Conservation (phyloP, 2,797 vertebrate genomes). For the Muscicapa striata region DNA sequence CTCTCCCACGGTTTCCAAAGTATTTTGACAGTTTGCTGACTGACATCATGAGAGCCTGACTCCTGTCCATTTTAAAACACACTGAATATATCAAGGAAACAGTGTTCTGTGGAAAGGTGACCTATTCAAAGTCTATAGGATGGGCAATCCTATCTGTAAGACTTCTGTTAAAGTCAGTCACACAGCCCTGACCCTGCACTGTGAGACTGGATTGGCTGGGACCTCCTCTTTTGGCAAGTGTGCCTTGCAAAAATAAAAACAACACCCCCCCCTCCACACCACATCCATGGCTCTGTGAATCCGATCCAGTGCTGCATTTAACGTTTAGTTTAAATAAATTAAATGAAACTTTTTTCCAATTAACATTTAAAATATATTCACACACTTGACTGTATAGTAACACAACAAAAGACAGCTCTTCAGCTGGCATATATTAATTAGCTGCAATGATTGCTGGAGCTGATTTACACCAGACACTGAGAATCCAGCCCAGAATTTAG, state of each 20-base stretch:
- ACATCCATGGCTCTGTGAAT: background rate
- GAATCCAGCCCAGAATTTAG: slow-evolving; percentile 30
- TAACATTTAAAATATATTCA: slow-evolving; percentile 9
- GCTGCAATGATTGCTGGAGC: background rate
- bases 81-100: background rate
- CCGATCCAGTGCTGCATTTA: slow-evolving; percentile 4
- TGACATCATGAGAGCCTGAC: background rate
- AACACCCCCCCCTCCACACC: background rate
- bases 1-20: background rate
- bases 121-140: slow-evolving; percentile 6
- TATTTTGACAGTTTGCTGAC: background rate
- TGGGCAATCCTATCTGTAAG: background rate
- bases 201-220: background rate
- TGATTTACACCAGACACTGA: slow-evolving; percentile 36
- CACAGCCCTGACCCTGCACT: background rate
- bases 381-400: slow-evolving; percentile 7
- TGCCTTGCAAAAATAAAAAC: slow-evolving; percentile 18
- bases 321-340: slow-evolving; percentile 14
- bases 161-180: slow-evolving; percentile 44
- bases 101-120: background rate
- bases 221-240: slow-evolving; percentile 12
- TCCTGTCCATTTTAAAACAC: background rate
- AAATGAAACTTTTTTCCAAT: slow-evolving; percentile 33
- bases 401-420: slow-evolving; percentile 37
- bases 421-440: slow-evolving; percentile 31